A percentile compares a stretch with the other conserved stretches of the same genome.
These are phyloP conservation scores for Oreochromis niloticus DNA, from an alignment of 2,113 vertebrate species.

Conservation along the genomic window DNA sequence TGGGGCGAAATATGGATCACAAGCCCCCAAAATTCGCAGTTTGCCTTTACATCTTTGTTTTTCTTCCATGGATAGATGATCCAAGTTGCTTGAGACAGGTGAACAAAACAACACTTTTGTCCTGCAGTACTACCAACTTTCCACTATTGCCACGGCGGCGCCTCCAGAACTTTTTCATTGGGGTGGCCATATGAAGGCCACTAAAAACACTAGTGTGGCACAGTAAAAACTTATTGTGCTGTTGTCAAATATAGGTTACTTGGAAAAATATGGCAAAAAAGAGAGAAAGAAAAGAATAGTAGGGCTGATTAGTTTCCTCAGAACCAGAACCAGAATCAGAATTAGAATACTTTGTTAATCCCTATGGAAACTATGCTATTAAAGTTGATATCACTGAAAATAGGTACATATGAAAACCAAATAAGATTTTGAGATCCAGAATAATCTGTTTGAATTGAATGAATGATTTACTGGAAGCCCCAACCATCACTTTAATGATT, in stretches of 20 bases:
- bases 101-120: not conserved
- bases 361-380: not conserved
- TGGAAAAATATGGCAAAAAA: not conserved
- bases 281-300: not conserved
- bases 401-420: not conserved
- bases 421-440: not conserved
- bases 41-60: not conserved
- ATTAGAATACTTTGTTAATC: not conserved
- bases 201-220: not conserved
- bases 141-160: not conserved
- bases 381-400: not conserved
- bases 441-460: not conserved
- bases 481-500: not conserved
- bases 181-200: not conserved
- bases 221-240: not conserved
- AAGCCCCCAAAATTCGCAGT: not conserved
- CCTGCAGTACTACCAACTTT: not conserved
- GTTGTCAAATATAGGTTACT: not conserved
- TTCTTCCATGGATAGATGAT: not conserved
- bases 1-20: not conserved
- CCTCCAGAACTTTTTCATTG: not conserved
- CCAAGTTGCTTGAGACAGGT: not conserved
- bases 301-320: not conserved
- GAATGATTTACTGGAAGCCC: not conserved
- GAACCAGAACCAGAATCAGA: not conserved